Evolutionary conservation across 30 jellyfish, hydroid and myxozoan species (phyloP), one percentile per base, ranked within the genome.

Genomic region (Pseudorhiza aurosa): DNA sequence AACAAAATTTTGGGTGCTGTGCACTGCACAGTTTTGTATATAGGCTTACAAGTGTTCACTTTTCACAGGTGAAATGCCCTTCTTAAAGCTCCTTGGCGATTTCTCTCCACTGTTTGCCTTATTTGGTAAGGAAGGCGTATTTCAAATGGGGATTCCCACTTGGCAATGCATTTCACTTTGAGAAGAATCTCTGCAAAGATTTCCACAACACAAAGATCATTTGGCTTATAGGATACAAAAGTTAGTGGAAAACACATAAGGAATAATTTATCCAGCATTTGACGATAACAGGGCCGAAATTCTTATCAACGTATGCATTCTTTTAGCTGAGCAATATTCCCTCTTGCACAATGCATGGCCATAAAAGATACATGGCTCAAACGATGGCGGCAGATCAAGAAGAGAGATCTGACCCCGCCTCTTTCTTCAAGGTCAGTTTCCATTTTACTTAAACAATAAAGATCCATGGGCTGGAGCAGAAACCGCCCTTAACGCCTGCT

Each of bases 91-190:
- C 91, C 80, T 25, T 0, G 37, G 37, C 9, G 71, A 32, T 49
- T 64, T 51, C 71, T 14, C 51, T 80, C 51, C 46, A 58, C 17
- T 57, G 78, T 37, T 64, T 2, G 37, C 91, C 91, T 64, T 80
- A 80, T 80, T 43, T 44, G 91, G 91, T 68, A 24, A 80, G 40
- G 17, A 31, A 84, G 86, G 91, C 91, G 91, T 80, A 43, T 33
- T 17, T 32, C 11, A 12, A 3, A 36, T 4, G 83, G 58, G 84
- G 83, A 65, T 29, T 80, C 84, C 90, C 91, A n/a, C 27, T 5
- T 45, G 31, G 67, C 4, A 15, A 1, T 53, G 21, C 67, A 18
- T 18, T 15, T 53, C 67, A 53, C 35, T 1, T 19, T n/a, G n/a
- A 21, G 4, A 15, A 53, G 14, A 21, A n/a, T 19, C 12, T 1